phyloP scores from a whole-genome alignment of 1,140 invertebrate genomes.

The Battus philenor region DNA sequence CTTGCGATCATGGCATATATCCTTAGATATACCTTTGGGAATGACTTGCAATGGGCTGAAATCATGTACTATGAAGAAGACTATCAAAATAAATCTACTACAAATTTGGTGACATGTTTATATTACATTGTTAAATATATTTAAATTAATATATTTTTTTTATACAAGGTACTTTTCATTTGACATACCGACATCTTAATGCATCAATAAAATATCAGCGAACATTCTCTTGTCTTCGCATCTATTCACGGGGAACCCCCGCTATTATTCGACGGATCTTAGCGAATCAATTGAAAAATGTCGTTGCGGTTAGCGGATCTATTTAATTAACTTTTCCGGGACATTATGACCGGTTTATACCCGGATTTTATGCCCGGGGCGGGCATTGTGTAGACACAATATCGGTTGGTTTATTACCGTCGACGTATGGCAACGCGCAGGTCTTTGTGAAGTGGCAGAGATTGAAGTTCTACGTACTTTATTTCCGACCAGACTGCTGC shows the following conservation, averaged over 20 bases:
- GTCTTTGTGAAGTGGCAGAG: conserved; percentile 33
- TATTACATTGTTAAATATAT: too few species aligned
- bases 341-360: conserved; percentile 54
- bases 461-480: conserved; percentile 10
- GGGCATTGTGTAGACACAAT: conserved; percentile 52
- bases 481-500: conserved; percentile 10
- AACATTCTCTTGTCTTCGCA: neutral
- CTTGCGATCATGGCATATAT: too few species aligned
- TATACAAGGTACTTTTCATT: too few species aligned
- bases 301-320: conserved; percentile 32
- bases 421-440: conserved; percentile 23
- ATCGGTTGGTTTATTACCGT: conserved; percentile 52
- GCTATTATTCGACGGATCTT: conserved; percentile 20
- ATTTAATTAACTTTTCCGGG: conserved; percentile 57
- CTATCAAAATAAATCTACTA: too few species aligned
- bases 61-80: too few species aligned
- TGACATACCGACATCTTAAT: too few species aligned
- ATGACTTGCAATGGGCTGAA: too few species aligned
- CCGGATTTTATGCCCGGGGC: conserved; percentile 41
- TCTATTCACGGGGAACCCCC: neutral
- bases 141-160: too few species aligned
- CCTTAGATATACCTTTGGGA: too few species aligned
- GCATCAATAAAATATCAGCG: too few species aligned
- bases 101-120: too few species aligned
- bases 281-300: conserved; percentile 41